Evolutionary conservation across 2,797 vertebrate species (phyloP).

Genomic region (Syngnathus acus): DNA sequence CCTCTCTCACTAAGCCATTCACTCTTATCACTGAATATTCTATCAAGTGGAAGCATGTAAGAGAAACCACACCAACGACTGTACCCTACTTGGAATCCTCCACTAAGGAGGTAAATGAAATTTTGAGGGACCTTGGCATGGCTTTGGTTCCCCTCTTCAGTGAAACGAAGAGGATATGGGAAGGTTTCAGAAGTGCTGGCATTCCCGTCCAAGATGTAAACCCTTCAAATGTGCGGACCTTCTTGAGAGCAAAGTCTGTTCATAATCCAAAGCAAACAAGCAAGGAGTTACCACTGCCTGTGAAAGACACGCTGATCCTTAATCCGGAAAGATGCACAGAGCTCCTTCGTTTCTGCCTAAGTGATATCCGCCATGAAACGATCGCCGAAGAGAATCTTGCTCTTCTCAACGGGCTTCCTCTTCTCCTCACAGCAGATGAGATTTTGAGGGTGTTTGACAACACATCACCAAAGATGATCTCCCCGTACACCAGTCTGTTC

Average conservation of each 20-base stretch:
- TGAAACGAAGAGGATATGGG: constrained; percentile 26
- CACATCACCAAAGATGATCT: constrained; percentile 45
- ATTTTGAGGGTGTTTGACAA: constrained; percentile 54
- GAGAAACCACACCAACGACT: constrained; percentile 34
- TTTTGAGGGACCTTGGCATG: constrained; percentile 64
- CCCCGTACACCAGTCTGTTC: constrained; percentile 45
- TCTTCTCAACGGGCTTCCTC: constrained; percentile 50
- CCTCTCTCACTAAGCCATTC: rapidly evolving
- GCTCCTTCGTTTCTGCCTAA: constrained; percentile 62
- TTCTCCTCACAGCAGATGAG: constrained; percentile 65
- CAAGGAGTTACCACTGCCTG: constrained; percentile 47
- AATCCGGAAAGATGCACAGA: constrained; percentile 35
- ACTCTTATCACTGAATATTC: constrained; percentile 17
- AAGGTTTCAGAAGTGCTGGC: constrained; percentile 40
- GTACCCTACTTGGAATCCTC: constrained; percentile 37
- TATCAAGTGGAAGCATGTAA: constrained; percentile 52
- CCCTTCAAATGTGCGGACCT: constrained; percentile 43
- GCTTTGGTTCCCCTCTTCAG: constrained; percentile 44
- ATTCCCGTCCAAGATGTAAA: constrained; percentile 41
- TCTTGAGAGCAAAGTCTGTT: constrained; percentile 51
- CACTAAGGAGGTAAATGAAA: rapidly evolving
- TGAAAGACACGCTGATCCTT: constrained; percentile 57
- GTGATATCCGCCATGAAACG: background rate
- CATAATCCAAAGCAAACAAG: constrained; percentile 51
- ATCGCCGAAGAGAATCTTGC: rapidly evolving